These are phyloP conservation scores for Ooceraea biroi DNA, from an alignment of 1,140 invertebrate genomes.

Conservation along the genomic window DNA sequence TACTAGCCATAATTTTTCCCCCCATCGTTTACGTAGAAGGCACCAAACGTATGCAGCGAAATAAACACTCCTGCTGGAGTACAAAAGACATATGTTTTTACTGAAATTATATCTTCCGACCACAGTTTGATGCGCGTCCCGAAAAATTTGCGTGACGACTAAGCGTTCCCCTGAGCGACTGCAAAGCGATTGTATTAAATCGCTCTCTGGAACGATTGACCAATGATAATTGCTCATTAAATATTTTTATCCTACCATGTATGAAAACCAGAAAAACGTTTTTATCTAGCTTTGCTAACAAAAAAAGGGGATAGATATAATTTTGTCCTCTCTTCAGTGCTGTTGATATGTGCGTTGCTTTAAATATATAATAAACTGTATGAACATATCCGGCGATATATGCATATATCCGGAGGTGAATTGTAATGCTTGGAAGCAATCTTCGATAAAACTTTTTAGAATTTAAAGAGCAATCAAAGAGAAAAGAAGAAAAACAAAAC, in stretches of 20 bases:
- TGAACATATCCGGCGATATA: background rate
- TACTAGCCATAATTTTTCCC: constrained; percentile 26
- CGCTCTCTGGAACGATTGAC: background rate
- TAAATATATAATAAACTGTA: constrained; percentile 32
- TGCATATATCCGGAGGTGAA: background rate
- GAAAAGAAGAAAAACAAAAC: background rate
- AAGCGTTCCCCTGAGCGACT: background rate
- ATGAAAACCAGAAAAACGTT: background rate
- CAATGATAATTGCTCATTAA: constrained; percentile 25
- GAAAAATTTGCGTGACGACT: constrained; percentile 18
- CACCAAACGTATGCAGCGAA: background rate
- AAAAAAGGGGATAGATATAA: background rate
- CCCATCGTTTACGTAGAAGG: background rate
- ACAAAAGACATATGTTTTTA: background rate
- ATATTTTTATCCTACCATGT: background rate
- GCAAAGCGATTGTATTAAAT: background rate
- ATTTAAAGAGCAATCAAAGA: background rate
- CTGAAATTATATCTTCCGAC: background rate
- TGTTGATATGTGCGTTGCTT: background rate
- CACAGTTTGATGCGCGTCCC: background rate
- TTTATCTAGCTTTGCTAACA: background rate
- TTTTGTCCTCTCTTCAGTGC: background rate
- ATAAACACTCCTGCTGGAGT: background rate
- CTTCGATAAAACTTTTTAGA: background rate
- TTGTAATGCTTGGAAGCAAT: background rate